Evolutionary conservation across 2,888 invertebrate species (phyloP).

Genomic region (Tetanocera ferruginea): DNA sequence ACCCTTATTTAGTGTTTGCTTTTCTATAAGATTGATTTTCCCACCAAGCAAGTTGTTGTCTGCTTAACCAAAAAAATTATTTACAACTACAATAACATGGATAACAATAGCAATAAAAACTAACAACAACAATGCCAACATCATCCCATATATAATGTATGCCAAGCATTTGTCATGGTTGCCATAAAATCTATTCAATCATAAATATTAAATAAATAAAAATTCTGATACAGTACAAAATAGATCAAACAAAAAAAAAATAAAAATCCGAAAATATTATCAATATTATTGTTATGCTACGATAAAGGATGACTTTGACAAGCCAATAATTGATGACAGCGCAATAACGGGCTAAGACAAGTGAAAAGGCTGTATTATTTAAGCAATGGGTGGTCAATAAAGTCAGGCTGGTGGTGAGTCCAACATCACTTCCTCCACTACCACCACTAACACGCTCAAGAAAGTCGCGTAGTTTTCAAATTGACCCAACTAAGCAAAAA

Average conservation of each 20-base stretch:
- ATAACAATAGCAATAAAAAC: not conserved
- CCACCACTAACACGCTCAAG: not conserved
- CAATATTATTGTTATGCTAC: not conserved
- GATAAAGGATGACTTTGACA: conserved; percentile 11
- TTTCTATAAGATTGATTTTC: too few relatives aligned
- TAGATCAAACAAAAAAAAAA: too few relatives aligned
- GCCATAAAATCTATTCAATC: conserved; percentile 50
- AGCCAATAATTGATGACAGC: conserved; percentile 27
- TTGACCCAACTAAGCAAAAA: conserved; percentile 6
- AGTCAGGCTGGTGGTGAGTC: not conserved
- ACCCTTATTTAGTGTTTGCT: not conserved
- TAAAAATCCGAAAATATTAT: too few relatives aligned
- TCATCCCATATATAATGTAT: not conserved
- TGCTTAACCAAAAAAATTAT: not conserved
- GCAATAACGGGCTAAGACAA: not conserved
- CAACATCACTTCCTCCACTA: too few relatives aligned
- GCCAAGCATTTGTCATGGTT: conserved; percentile 36
- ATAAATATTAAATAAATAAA: conserved; percentile 51
- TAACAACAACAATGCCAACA: not conserved
- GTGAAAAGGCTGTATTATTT: not conserved
- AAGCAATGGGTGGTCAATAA: not conserved
- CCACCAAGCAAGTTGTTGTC: not conserved
- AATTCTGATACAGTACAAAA: conserved; percentile 11
- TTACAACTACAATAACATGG: not conserved
- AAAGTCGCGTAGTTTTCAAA: not conserved